Evolutionary conservation across 2,888 invertebrate genomes (phyloP), one percentile per base, ranked within the genome.

Genomic region (Bursaphelenchus okinawaensis): DNA sequence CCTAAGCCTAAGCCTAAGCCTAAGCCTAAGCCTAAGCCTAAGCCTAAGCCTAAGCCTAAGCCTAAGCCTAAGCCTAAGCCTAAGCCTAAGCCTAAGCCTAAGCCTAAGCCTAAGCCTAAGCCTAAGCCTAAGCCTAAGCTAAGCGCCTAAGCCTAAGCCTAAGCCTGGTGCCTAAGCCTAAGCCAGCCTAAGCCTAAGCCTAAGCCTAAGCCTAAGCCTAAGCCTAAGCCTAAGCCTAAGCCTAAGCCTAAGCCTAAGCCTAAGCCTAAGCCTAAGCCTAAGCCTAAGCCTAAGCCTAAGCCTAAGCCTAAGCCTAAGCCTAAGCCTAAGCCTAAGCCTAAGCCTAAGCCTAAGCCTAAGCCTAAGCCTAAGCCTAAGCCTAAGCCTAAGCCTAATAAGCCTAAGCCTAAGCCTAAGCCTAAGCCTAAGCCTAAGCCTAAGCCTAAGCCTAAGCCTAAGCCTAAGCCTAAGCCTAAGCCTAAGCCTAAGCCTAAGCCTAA

Each of bases 301-400:
- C 63, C 63, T 70, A 65, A 70, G 66, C 31, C 68, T 70, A 66
- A 66, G 68, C 68, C 62, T 69, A 69, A 65, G 68, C 55, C 60
- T 67, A 67, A 54, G 67, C 66, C 67, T 67, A 67, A 67, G 59
- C 59, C 55, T 63, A 65, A 65, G 7, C 62, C 52, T 65, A 64
- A 65, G 52, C 64, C 64, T n/a, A 65, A 24, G 26, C 65, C 62
- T 62, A 58, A 62, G 62, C 40, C 58, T 51, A 58, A 63, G 40
- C 57, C 55, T 56, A 28, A 62, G 31, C 28, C 63, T 56, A 65
- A 64, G 50, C 63, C 63, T 63, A 64, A 50, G 63, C 62, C 67
- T 67, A 67, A 68, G 68, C 68, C 64, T 70, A 70, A 69, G 68
- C 62, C 62, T 69, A 69, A n/a, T n/a, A n/a, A 68, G 69, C 62